Base-by-base conservation (phyloP, 2,113 vertebrate species). In the Paratilapia polleni region DNA sequence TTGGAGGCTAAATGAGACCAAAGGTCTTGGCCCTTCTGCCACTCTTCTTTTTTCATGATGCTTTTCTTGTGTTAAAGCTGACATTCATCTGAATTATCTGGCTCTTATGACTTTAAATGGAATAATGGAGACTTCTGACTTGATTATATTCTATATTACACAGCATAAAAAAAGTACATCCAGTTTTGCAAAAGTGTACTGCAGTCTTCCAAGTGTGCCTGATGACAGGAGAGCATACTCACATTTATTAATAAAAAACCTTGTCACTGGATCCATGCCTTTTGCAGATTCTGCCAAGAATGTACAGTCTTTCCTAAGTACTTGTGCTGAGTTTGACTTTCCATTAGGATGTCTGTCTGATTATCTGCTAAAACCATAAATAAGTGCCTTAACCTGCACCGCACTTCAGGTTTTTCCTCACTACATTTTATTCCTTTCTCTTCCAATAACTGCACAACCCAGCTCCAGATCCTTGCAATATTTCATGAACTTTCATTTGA, bases 1-100 rank as follows among this genome's bases (percentile, higher is more conserved):
- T 93, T 79, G 91, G 93, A 91, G 81, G 85, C 85, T 94, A 95
- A 94, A 94, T 90, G 92, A 91, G 92, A 90, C 83, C 92, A 93
- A 87, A 94, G 92, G 91, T 94, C 92, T 84, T 89, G 88, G 89
- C 88, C 91, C 89, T 91, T 87, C 86, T 89, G 91, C 70, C 80
- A 38, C 77, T 60, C 74, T 54, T 77, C 54, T 77, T 89, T 82
- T 77, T 80, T 64, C 61, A 62, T 62, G 54, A 63, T 60, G 34
- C 54, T 80, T 88, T 64, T 75, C 20, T 54, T 86, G 61, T 82
- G 76, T n/a, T 57, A 26, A 87, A 22, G 26, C 83, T 83, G 15
- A 68, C 74, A 89, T 75, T 80, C 68, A 66, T 84, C 26, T 88
- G 70, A 87, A 85, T 84, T 12, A 68, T 75, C 22, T 2, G 5